phyloP scores from a whole-genome alignment of 2,888 invertebrate genomes.

The Lamellibrachia satsuma region DNA sequence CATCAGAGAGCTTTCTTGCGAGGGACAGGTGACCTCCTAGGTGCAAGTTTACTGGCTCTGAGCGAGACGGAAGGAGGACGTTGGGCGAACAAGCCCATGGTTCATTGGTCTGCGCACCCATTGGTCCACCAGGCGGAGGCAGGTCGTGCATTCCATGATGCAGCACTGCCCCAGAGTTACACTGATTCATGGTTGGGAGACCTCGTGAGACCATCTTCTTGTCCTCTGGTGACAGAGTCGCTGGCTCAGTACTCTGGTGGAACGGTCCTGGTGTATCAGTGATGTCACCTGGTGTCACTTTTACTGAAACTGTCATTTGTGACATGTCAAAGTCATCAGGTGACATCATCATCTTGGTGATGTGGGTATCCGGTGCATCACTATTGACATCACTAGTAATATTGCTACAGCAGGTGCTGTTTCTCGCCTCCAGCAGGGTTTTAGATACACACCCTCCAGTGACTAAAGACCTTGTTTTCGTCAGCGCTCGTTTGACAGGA shows the following conservation, averaged over 20 bases:
- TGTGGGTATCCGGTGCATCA: not conserved
- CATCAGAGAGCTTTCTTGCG: conserved; percentile 66
- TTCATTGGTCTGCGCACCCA: not conserved
- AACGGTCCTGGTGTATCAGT: not conserved
- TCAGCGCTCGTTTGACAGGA: conserved; percentile 40
- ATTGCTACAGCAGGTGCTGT: not conserved
- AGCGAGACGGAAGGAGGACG: conserved; percentile 31
- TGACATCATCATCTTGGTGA: not conserved
- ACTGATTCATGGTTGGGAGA: no score
- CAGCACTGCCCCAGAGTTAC: not conserved
- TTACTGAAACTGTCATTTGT: not conserved
- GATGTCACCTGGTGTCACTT: not conserved
- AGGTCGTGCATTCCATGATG: not conserved
- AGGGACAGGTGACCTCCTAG: conserved; percentile 63
- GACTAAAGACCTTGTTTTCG: conserved; percentile 30
- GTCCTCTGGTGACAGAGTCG: not conserved
- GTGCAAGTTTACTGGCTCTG: conserved; percentile 31
- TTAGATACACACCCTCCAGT: conserved; percentile 30
- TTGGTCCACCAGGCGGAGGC: not conserved
- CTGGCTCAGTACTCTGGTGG: not conserved
- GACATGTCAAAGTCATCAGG: conserved; percentile 14
- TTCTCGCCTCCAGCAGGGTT: conserved; percentile 31
- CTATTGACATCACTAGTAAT: not conserved
- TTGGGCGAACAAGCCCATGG: conserved; percentile 25
- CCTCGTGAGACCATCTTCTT: not conserved